phyloP scores from a whole-genome alignment of 2,888 invertebrate genomes.

The Eucriotettix oculatus region DNA sequence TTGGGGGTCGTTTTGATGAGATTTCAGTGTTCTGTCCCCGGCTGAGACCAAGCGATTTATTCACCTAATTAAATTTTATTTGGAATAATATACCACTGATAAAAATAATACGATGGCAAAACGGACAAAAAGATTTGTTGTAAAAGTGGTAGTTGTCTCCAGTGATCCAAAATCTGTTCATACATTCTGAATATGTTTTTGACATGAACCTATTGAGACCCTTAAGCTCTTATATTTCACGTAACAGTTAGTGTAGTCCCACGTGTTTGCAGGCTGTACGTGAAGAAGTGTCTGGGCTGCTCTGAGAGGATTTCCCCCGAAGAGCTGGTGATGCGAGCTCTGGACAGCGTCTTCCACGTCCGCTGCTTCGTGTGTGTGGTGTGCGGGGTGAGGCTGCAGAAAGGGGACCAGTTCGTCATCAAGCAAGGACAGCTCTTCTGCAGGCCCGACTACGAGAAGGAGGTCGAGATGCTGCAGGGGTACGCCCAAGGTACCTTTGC shows the following conservation, averaged over 20 bases:
- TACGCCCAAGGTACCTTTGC: constrained; percentile 30
- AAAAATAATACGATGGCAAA: too few species aligned
- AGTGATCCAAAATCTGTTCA: too few species aligned
- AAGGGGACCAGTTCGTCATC: constrained; percentile 67
- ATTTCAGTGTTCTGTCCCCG: too few species aligned
- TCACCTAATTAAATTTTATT: too few species aligned
- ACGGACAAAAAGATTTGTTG: too few species aligned
- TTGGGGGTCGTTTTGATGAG: too few species aligned
- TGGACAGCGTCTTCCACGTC: constrained; percentile 58
- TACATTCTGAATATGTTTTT: too few species aligned
- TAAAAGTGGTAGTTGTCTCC: too few species aligned
- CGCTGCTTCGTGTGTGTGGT: constrained; percentile 65
- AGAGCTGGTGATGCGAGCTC: constrained; percentile 64
- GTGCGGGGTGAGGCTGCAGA: constrained; percentile 56
- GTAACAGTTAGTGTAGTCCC: background rate
- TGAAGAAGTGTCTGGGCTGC: constrained; percentile 59
- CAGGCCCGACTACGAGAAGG: constrained; percentile 63
- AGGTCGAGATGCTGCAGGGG: constrained; percentile 53
- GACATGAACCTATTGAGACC: too few species aligned
- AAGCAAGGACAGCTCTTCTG: constrained; percentile 64
- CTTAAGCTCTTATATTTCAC: too few species aligned
- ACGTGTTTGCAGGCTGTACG: constrained; percentile 39
- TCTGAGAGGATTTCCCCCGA: constrained; percentile 51
- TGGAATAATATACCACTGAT: too few species aligned
- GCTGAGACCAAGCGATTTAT: too few species aligned